Conservation (phyloP, 2,113 vertebrate species). For the Cnemophilus loriae region DNA sequence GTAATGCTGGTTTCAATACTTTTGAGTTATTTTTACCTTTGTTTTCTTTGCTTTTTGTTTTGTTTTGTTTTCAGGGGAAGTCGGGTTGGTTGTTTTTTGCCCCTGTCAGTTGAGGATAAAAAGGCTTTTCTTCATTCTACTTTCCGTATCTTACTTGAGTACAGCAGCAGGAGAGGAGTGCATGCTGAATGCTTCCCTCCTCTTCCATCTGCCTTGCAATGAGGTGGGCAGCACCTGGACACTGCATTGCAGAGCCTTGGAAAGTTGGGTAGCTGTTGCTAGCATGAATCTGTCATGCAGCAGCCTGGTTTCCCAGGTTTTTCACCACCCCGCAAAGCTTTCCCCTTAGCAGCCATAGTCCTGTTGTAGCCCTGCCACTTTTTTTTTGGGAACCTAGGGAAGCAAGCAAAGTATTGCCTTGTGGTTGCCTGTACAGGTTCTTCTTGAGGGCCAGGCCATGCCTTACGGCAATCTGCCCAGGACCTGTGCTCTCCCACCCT, state of each 20-base stretch:
- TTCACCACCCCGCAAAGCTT: not conserved
- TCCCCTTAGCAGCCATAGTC: not conserved
- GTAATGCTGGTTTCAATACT: not conserved
- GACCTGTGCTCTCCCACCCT: not conserved
- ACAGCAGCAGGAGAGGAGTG: not conserved
- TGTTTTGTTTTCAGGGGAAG: not conserved
- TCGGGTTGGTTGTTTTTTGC: not conserved
- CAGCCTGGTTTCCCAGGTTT: not conserved
- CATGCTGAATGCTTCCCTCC: not conserved
- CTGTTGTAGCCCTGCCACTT: not conserved
- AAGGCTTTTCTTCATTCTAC: not conserved
- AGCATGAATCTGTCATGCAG: not conserved
- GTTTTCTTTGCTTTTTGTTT: not conserved
- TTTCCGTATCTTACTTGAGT: not conserved
- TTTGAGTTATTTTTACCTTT: constrained; percentile 2
- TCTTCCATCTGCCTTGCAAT: not conserved
- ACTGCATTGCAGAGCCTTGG: not conserved
- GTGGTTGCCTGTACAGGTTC: not conserved
- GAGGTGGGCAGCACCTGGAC: not conserved
- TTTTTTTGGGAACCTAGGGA: not conserved
- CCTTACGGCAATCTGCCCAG: not conserved
- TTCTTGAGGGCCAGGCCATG: not conserved
- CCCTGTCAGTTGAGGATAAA: not conserved
- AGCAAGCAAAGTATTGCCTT: not conserved
- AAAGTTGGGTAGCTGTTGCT: not conserved